phyloP scores from a whole-genome alignment of 2,888 invertebrate genomes.

The Tetramorium bicarinatum region DNA sequence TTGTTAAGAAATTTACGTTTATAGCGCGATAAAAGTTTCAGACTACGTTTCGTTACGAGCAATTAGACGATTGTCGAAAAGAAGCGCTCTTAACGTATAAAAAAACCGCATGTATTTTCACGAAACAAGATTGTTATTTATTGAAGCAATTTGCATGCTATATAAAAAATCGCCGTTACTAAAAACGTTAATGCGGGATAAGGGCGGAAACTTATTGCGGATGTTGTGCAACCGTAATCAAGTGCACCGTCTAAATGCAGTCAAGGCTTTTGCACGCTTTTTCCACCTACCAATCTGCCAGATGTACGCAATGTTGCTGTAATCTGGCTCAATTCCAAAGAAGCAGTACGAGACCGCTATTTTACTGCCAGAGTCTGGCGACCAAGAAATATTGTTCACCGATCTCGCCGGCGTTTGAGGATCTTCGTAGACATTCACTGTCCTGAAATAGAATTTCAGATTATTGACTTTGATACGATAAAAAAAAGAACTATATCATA shows the following conservation, averaged over 20 bases:
- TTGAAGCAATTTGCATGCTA: not conserved
- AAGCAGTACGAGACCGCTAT: constrained; percentile 96
- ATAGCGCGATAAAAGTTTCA: not conserved
- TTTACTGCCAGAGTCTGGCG: constrained; percentile 94
- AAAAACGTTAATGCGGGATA: constrained; percentile 17
- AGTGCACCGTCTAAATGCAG: constrained; percentile 18
- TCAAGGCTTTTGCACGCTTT: constrained; percentile 25
- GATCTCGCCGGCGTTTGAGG: constrained; percentile 90
- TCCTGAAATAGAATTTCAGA: constrained; percentile 86
- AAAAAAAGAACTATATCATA: not conserved
- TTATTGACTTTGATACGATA: not conserved
- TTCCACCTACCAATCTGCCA: constrained; percentile 94
- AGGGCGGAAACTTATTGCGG: constrained; percentile 21
- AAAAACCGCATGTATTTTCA: not conserved
- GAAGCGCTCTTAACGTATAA: not conserved
- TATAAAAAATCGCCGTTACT: constrained; percentile 10
- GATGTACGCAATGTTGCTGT: constrained; percentile 92
- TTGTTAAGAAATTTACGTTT: not conserved
- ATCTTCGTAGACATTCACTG: constrained; percentile 95
- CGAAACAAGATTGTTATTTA: not conserved
- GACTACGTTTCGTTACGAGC: not conserved
- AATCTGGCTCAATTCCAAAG: constrained; percentile 89
- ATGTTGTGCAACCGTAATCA: constrained; percentile 5
- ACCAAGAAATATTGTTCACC: constrained; percentile 95
- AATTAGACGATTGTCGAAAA: not conserved